Percentiles rank a stretch among this genome's conserved stretches.
Conservation (phyloP, 2,113 vertebrate genomes). For the Ramphastos sulfuratus region DNA sequence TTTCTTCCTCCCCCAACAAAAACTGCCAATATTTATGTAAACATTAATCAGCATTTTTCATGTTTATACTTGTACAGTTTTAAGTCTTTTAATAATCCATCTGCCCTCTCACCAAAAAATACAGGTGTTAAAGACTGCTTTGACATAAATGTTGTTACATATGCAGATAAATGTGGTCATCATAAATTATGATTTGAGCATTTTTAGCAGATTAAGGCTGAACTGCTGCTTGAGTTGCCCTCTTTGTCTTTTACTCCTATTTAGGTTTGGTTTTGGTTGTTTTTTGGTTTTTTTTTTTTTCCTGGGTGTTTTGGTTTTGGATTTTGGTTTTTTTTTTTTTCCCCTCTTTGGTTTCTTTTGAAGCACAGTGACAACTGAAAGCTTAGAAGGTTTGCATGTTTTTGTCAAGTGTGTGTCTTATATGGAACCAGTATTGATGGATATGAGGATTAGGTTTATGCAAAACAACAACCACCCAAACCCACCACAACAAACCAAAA, state of each 20-base stretch:
- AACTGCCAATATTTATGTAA: conserved; percentile 71
- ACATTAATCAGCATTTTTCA: conserved; percentile 56
- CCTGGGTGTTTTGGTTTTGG: not conserved
- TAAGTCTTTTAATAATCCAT: conserved; percentile 69
- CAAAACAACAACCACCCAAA: not conserved
- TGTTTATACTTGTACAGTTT: conserved; percentile 77
- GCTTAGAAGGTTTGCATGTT: conserved; percentile 51
- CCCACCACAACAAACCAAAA: too few relatives aligned
- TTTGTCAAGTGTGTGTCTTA: conserved; percentile 50
- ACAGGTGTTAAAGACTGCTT: conserved; percentile 36
- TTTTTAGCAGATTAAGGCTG: conserved; percentile 43
- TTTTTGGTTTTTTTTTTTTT: not conserved
- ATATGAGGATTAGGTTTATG: conserved; percentile 1
- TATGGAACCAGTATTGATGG: conserved; percentile 46
- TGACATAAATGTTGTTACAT: conserved; percentile 48
- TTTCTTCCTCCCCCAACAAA: conserved; percentile 14
- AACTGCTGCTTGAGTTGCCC: conserved; percentile 31
- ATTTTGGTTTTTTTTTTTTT: not conserved
- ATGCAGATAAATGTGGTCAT: conserved; percentile 32
- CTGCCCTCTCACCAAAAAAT: not conserved
- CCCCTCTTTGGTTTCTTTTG: conserved; percentile 42
- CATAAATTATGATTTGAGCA: conserved; percentile 36
- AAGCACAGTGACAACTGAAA: conserved; percentile 32
- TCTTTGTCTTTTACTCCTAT: conserved; percentile 24
- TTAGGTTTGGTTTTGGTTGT: not conserved